A percentile compares a stretch with the other conserved stretches of the same genome.
Conservation (phyloP, 2,888 invertebrate genomes). For the Caenorhabditis zanzibari region DNA sequence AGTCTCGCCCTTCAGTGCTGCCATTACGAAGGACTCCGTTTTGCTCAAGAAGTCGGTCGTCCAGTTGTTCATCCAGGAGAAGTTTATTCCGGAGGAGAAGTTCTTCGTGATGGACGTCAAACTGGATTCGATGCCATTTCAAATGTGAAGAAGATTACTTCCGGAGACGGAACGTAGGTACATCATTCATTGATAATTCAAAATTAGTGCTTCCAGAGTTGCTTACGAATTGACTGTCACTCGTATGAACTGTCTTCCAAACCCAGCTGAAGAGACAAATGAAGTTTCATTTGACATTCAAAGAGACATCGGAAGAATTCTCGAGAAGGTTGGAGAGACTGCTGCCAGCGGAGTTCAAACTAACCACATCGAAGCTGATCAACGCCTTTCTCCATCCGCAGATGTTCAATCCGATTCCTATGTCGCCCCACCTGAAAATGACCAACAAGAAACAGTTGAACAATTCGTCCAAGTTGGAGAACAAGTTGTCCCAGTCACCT, state of each 20-base stretch:
- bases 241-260: constrained; percentile 81
- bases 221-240: constrained; percentile 80
- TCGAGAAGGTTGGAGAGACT: constrained; percentile 77
- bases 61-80: constrained; percentile 80
- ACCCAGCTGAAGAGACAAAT: constrained; percentile 77
- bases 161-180: constrained; percentile 73
- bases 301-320: constrained; percentile 77
- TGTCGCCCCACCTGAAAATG: constrained; percentile 44
- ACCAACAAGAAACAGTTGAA: constrained; percentile 46
- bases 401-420: constrained; percentile 47
- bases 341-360: constrained; percentile 64
- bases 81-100: constrained; percentile 80
- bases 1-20: constrained; percentile 79
- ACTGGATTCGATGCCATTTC: constrained; percentile 81
- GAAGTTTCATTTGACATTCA: constrained; percentile 73
- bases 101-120: constrained; percentile 80
- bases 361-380: constrained; percentile 60
- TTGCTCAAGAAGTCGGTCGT: constrained; percentile 78
- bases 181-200: not conserved
- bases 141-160: constrained; percentile 74
- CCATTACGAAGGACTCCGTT: constrained; percentile 77
- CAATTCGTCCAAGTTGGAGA: constrained; percentile 77
- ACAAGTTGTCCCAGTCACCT: constrained; percentile 78
- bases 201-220: constrained; percentile 51
- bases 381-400: constrained; percentile 59